Conservation (phyloP, 2,888 invertebrate genomes). For the Allygus modestus region DNA sequence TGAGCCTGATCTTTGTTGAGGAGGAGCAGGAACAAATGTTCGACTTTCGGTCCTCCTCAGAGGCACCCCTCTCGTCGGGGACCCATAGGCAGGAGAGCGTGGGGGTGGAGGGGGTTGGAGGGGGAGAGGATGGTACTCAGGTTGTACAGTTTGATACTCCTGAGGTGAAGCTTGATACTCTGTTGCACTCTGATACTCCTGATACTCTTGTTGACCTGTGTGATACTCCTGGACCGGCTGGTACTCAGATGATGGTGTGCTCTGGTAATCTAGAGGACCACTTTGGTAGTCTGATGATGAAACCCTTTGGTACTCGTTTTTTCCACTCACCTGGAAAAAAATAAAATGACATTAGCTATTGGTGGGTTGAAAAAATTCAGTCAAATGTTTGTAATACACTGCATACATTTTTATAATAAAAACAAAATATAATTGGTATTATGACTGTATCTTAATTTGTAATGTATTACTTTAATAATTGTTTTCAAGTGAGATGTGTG, state of each 20-base stretch:
- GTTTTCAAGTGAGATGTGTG: too few species aligned
- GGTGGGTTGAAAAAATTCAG: too few species aligned
- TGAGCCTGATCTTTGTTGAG: conserved; percentile 54
- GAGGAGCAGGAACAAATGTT: conserved; percentile 61
- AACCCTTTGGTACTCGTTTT: conserved; percentile 55
- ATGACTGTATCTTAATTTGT: too few species aligned
- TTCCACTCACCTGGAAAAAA: conserved; percentile 60
- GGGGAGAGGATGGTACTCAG: conserved; percentile 44
- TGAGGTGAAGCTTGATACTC: conserved; percentile 33
- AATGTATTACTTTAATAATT: too few species aligned
- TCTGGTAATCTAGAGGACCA: conserved; percentile 22
- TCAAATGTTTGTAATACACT: too few species aligned
- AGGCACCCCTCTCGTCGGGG: conserved; percentile 56
- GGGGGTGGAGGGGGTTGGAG: conserved; percentile 34
- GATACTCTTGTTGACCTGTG: conserved; percentile 39
- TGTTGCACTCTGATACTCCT: conserved; percentile 40
- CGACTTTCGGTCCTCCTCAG: conserved; percentile 64
- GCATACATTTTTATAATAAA: too few species aligned
- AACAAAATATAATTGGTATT: too few species aligned
- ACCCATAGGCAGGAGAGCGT: conserved; percentile 38
- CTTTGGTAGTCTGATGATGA: conserved; percentile 31
- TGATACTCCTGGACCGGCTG: conserved; percentile 32
- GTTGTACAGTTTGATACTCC: conserved; percentile 45
- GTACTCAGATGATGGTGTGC: conserved; percentile 14
- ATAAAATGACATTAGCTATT: too few species aligned